Base-by-base conservation (phyloP, 1,140 invertebrate genomes). In the Homarus americanus region DNA sequence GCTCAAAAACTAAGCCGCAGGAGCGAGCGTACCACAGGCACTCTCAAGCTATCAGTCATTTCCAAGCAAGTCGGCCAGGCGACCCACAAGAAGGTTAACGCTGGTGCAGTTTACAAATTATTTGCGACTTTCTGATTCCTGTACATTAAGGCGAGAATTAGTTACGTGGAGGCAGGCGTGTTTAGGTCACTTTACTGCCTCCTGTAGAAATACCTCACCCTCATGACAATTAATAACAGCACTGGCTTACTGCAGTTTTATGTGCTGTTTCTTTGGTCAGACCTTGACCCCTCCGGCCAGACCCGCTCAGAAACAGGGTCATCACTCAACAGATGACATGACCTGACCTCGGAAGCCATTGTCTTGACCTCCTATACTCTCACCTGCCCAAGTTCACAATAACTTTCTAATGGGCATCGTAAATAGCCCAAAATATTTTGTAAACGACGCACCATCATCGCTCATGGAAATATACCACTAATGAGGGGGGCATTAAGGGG, bases 161-260 rank as follows among this genome's bases (percentile, higher is more conserved):
- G 36, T 82, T 40, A 49, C 24, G 20, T 34, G 49, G 34, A 28
- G 44, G 44, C 66, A 34, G 0, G 34, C 12, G 58, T 80, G 79
- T 76, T 90, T 83, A 82, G 79, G 79, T 66, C 79, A 36, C 87
- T 75, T 32, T 82, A 17, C 53, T 58, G 66, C 34, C 41, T 40
- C 36, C 79, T 49, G 40, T 73, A 82, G 80, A 90, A 90, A 82
- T 82, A 82, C 87, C 80, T 90, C 69, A 83, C 40, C 79, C 80
- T 82, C 87, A 82, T 90, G 87, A 90, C 87, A 90, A 90, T 90
- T 90, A 90, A 90, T 90, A 90, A 90, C 87, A 75, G 69, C 72
- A 49, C 79, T 79, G 87, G 36, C 87, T 90, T 73, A 82, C 87
- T 90, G 87, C 87, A 83, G 87, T 82, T 90, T 90, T 90, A 90